phyloP scores from a whole-genome alignment of 2,113 vertebrate species.

The Felis chaus region DNA sequence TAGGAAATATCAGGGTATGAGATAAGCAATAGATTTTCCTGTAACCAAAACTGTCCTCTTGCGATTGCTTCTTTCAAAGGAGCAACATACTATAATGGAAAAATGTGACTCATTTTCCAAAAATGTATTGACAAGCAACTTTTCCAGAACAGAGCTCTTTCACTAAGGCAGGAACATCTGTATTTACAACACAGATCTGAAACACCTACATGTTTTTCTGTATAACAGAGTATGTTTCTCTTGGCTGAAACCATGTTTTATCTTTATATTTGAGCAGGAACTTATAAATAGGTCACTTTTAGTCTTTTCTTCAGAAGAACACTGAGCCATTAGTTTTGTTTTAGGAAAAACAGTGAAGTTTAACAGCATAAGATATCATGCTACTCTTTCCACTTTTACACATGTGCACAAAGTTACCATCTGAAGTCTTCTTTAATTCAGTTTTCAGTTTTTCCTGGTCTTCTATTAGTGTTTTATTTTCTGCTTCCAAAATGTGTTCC shows the following conservation, averaged over 20 bases:
- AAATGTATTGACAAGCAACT: conserved; percentile 61
- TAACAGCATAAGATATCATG: conserved; percentile 39
- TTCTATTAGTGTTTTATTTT: conserved; percentile 84
- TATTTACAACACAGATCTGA: conserved; percentile 62
- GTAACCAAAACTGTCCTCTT: neutral
- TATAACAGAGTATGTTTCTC: conserved; percentile 71
- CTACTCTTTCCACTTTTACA: conserved; percentile 36
- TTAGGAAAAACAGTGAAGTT: conserved; percentile 68
- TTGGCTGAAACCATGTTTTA: conserved; percentile 72
- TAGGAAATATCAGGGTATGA: conserved; percentile 16
- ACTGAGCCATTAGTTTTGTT: conserved; percentile 66
- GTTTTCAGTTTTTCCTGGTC: conserved; percentile 86
- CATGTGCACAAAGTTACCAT: conserved; percentile 83
- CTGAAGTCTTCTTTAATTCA: conserved; percentile 88
- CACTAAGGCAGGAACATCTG: conserved; percentile 63
- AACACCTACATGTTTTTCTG: conserved; percentile 70
- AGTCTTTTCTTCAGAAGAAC: conserved; percentile 62
- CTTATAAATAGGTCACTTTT: conserved; percentile 68
- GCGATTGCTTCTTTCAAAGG: conserved; percentile 24
- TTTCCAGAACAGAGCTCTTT: conserved; percentile 59
- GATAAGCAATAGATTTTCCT: conserved; percentile 1
- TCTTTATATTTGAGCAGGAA: conserved; percentile 66
- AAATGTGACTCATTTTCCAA: conserved; percentile 57
- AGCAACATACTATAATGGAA: conserved; percentile 16
- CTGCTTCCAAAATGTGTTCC: conserved; percentile 70